Conservation (phyloP, 1,140 invertebrate genomes). For the Conopomorpha cramerella region DNA sequence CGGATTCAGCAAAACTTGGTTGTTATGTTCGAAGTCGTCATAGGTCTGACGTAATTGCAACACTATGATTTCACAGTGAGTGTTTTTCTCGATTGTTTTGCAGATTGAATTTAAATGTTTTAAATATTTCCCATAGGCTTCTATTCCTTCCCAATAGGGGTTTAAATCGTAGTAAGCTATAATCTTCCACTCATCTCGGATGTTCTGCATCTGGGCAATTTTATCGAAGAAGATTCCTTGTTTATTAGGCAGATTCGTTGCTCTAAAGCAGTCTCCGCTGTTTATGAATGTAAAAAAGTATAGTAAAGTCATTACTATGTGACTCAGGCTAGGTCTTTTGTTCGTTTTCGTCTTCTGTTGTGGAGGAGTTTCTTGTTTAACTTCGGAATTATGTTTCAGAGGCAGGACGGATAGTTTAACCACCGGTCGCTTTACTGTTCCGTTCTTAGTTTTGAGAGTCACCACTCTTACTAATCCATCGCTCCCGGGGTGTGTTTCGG, state of each 20-base stretch:
- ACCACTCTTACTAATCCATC: constrained; percentile 13
- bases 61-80: constrained; percentile 5
- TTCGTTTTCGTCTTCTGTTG: not conserved
- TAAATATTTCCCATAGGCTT: constrained; percentile 5
- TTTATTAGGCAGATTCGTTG: constrained; percentile 2
- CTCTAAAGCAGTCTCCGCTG: not conserved
- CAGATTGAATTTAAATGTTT: constrained; percentile 8
- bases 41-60: constrained; percentile 5
- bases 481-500: constrained; percentile 9
- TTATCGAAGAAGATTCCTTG: constrained; percentile 10
- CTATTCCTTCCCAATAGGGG: constrained; percentile 11
- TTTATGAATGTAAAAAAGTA: constrained; percentile 1
- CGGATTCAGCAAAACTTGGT: constrained; percentile 4
- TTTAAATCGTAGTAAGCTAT: constrained; percentile 13
- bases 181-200: constrained; percentile 11
- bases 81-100: not conserved
- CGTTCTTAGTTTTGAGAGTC: constrained; percentile 13
- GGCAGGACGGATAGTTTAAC: constrained; percentile 11
- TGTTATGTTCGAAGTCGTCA: constrained; percentile 4
- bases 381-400: not conserved
- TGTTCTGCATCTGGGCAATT: constrained; percentile 8
- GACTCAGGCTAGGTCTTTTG: not conserved
- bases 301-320: constrained; percentile 1
- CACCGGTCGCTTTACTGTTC: constrained; percentile 13
- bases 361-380: not conserved